Evolutionary conservation across 2,888 invertebrate species (phyloP).

Genomic region (Geotrupes spiniger): DNA sequence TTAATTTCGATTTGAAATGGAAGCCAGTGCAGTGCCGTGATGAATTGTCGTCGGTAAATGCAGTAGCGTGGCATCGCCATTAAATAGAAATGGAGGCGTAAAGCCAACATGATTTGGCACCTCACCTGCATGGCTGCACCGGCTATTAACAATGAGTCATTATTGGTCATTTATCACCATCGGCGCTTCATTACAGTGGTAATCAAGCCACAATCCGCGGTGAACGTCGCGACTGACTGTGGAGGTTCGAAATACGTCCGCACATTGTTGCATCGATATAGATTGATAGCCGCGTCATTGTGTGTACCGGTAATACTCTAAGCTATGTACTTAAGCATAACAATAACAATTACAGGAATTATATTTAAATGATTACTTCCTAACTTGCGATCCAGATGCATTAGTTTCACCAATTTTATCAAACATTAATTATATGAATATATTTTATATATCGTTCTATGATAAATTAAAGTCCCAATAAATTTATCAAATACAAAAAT

Average conservation of each 20-base stretch:
- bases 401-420: too few species aligned
- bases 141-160: constrained; percentile 45
- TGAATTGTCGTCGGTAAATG: constrained; percentile 11
- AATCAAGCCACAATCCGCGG: constrained; percentile 41
- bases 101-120: constrained; percentile 29
- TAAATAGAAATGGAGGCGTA: constrained; percentile 18
- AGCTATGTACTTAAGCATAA: not conserved
- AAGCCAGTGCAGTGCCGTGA: constrained; percentile 7
- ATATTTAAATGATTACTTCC: too few species aligned
- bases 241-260: constrained; percentile 35
- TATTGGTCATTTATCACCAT: constrained; percentile 46
- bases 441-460: too few species aligned
- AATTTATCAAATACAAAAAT: too few species aligned
- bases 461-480: too few species aligned
- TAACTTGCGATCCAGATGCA: too few species aligned
- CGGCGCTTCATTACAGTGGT: constrained; percentile 43
- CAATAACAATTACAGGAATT: not conserved
- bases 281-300: constrained; percentile 39
- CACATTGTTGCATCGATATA: constrained; percentile 45
- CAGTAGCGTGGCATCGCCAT: constrained; percentile 3
- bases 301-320: constrained; percentile 22
- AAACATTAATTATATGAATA: too few species aligned
- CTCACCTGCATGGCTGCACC: constrained; percentile 39
- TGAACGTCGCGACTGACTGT: constrained; percentile 28
- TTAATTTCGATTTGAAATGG: constrained; percentile 1